phyloP scores from a whole-genome alignment of 2,797 vertebrate species.

The Gila robusta region DNA sequence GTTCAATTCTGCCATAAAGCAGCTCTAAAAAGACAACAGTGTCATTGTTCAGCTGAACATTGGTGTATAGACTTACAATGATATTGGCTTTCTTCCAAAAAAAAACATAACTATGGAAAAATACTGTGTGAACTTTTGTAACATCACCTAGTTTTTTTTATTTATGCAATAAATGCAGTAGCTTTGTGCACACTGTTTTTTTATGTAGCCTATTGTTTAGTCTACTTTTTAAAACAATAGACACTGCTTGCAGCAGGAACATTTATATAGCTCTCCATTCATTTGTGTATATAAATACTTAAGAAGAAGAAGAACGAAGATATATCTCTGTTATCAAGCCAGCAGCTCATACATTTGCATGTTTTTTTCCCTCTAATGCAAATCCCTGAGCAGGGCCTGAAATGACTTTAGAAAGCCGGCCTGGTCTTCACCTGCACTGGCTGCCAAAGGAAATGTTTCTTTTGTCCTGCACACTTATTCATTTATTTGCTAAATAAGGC shows the following conservation, averaged over 20 bases:
- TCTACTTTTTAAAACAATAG: background rate
- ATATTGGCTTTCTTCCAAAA: background rate
- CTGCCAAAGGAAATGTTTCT: conserved; percentile 44
- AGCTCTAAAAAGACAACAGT: background rate
- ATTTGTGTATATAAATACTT: background rate
- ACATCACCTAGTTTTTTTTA: background rate
- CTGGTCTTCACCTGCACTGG: conserved; percentile 34
- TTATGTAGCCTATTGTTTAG: background rate
- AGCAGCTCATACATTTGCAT: conserved; percentile 20
- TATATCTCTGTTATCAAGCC: background rate
- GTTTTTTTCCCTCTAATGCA: background rate
- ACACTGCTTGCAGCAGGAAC: background rate
- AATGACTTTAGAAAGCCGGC: background rate
- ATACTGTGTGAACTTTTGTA: background rate
- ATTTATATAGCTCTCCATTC: background rate
- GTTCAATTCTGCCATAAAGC: background rate
- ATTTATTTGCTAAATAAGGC: conserved; percentile 63
- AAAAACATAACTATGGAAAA: background rate
- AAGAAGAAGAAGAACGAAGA: background rate
- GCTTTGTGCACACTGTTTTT: background rate
- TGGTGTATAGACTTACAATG: background rate
- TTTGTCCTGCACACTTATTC: conserved; percentile 20
- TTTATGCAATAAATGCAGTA: background rate
- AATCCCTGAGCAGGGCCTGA: background rate
- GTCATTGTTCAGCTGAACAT: background rate